These are phyloP conservation scores for Dryomyza anilis DNA, from an alignment of 2,888 invertebrate genomes.

Conservation along the genomic window DNA sequence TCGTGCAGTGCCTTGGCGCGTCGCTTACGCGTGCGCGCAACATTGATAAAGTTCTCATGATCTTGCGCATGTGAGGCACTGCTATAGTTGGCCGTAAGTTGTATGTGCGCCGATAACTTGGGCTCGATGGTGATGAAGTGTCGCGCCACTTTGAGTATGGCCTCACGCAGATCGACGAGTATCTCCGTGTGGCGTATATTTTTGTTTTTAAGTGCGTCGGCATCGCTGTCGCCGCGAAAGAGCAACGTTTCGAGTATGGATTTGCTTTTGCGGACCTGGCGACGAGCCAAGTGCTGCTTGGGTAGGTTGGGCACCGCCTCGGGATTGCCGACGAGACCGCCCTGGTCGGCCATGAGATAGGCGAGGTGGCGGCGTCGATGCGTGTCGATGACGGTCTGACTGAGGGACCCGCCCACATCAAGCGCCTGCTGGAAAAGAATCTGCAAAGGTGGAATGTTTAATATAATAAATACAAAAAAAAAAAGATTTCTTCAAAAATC, in stretches of 20 bases:
- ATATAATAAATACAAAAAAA: too few species aligned
- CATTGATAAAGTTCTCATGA: conserved; percentile 93
- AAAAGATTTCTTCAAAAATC: too few species aligned
- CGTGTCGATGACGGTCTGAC: conserved; percentile 76
- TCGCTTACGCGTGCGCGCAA: conserved; percentile 82
- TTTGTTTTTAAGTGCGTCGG: conserved; percentile 88
- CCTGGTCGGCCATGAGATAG: conserved; percentile 96
- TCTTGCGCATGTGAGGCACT: conserved; percentile 95
- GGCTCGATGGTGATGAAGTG: conserved; percentile 95
- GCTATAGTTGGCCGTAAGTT: conserved; percentile 88
- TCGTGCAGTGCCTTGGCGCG: conserved; percentile 95
- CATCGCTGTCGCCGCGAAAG: conserved; percentile 73
- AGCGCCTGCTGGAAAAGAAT: conserved; percentile 77
- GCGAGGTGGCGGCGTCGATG: conserved; percentile 91
- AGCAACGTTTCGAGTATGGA: conserved; percentile 88
- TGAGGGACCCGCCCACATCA: conserved; percentile 80
- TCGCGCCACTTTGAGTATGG: conserved; percentile 89
- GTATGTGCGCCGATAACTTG: conserved; percentile 78
- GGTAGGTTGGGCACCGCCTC: conserved; percentile 89
- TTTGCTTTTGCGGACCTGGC: conserved; percentile 89
- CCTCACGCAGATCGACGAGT: conserved; percentile 95
- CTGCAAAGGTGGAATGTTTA: conserved; percentile 28
- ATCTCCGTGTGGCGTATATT: conserved; percentile 98
- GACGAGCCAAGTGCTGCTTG: conserved; percentile 85
- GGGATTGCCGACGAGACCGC: conserved; percentile 89